Conservation (phyloP, 2,113 vertebrate genomes). For the Aegithalos caudatus region DNA sequence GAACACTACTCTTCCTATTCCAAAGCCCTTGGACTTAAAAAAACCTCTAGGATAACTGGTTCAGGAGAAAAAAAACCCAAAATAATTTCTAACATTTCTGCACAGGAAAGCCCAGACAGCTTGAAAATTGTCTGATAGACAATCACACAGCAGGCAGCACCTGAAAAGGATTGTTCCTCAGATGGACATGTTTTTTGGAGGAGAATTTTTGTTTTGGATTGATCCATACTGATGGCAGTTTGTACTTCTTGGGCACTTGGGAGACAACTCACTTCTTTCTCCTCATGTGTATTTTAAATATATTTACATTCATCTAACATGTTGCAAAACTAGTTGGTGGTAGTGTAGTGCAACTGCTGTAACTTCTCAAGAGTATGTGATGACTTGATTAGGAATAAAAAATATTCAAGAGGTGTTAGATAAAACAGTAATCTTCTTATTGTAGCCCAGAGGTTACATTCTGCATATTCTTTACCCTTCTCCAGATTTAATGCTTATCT, state of each 20-base stretch:
- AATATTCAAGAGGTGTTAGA: not conserved
- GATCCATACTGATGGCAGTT: not conserved
- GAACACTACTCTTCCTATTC: not conserved
- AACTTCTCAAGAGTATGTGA: not conserved
- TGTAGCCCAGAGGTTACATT: not conserved
- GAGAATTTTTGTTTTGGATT: not conserved
- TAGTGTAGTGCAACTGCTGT: not conserved
- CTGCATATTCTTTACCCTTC: not conserved
- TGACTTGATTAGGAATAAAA: not conserved
- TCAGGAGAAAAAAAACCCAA: fast-evolving
- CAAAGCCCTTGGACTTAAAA: not conserved
- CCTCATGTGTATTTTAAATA: not conserved
- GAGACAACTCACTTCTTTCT: not conserved
- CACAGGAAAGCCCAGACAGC: not conserved
- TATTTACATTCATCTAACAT: not conserved
- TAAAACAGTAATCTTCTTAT: not conserved
- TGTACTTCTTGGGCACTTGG: not conserved
- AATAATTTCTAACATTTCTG: not conserved
- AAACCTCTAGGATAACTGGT: not conserved
- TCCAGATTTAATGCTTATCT: not conserved
- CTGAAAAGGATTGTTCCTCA: not conserved
- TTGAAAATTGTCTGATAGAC: not conserved
- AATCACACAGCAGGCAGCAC: not conserved
- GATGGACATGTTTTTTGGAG: not conserved
- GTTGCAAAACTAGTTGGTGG: not conserved